A percentile compares a stretch with the other conserved stretches of the same genome.
These are phyloP conservation scores for Xenopus laevis DNA, from an alignment of 2,113 vertebrate genomes.

Conservation along the genomic window DNA sequence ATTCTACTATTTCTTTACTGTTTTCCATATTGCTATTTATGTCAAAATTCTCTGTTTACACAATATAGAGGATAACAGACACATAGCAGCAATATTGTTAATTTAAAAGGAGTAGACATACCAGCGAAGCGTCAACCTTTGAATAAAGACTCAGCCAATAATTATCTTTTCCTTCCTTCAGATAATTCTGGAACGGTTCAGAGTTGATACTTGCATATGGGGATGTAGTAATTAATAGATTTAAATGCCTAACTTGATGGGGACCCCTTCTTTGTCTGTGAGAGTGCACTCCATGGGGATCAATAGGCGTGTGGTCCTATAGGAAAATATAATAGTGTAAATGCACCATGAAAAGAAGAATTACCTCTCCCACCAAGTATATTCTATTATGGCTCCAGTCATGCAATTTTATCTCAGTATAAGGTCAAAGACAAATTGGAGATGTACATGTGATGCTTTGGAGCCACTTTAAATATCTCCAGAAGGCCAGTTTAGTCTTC, in stretches of 20 bases:
- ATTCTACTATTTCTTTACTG: no score
- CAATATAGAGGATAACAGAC: no score
- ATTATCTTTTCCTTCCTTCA: constrained; percentile 59
- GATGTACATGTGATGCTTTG: no score
- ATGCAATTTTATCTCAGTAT: no score
- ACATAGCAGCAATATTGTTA: no score
- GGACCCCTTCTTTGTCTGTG: constrained; percentile 64
- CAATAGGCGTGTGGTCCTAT: constrained; percentile 57
- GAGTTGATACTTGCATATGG: constrained; percentile 73
- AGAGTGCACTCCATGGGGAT: constrained; percentile 52
- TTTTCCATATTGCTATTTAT: no score
- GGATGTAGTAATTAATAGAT: constrained; percentile 79
- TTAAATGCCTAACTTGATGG: constrained; percentile 65
- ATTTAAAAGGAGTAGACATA: constrained; percentile 48
- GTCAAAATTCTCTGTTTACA: no score
- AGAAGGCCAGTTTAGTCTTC: no score
- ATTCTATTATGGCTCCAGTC: no score
- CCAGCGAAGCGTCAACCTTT: constrained; percentile 60
- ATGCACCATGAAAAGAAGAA: neutral
- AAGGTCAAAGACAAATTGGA: no score
- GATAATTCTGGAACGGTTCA: constrained; percentile 71
- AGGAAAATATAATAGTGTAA: constrained; percentile 36
- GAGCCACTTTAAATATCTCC: no score
- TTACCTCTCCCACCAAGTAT: no score
- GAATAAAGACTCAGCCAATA: constrained; percentile 77